Evolutionary conservation across 2,797 vertebrate species (phyloP).

Genomic region (Pipistrellus pygmaeus): DNA sequence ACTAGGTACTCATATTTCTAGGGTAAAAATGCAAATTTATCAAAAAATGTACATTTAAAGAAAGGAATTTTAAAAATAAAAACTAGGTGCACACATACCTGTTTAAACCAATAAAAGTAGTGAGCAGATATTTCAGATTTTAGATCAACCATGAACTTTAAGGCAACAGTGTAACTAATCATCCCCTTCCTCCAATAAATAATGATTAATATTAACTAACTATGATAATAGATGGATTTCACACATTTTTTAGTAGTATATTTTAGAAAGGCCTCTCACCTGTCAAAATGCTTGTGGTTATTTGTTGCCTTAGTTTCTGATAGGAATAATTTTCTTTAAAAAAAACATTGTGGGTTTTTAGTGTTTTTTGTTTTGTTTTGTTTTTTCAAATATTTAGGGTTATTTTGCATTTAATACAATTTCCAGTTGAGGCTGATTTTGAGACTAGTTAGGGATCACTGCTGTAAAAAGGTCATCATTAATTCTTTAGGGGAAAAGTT

Average conservation of each 20-base stretch:
- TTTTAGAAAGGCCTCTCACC: conserved; percentile 44
- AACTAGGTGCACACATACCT: background rate
- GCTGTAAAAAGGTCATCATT: background rate
- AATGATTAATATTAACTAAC: conserved; percentile 28
- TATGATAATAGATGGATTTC: conserved; percentile 37
- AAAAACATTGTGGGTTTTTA: conserved; percentile 52
- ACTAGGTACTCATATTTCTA: conserved; percentile 55
- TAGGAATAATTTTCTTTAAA: conserved; percentile 60
- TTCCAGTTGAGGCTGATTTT: conserved; percentile 57
- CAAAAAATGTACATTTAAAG: conserved; percentile 47
- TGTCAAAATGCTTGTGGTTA: conserved; percentile 35
- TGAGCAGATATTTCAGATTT: conserved; percentile 55
- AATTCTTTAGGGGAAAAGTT: conserved; percentile 35
- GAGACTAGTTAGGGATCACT: conserved; percentile 47
- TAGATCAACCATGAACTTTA: conserved; percentile 45
- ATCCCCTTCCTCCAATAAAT: background rate
- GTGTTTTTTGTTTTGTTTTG: too few species aligned
- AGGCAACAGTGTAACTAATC: background rate
- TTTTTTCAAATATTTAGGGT: conserved; percentile 33
- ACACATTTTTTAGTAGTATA: conserved; percentile 15
- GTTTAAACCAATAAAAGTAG: conserved; percentile 49
- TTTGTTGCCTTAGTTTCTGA: conserved; percentile 59
- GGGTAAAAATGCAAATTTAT: conserved; percentile 46
- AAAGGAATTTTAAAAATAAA: conserved; percentile 52
- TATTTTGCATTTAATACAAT: conserved; percentile 20